A percentile compares a stretch with the other conserved stretches of the same genome.
phyloP scores from a whole-genome alignment of 1,140 invertebrate genomes.

The Ceratina japonica region DNA sequence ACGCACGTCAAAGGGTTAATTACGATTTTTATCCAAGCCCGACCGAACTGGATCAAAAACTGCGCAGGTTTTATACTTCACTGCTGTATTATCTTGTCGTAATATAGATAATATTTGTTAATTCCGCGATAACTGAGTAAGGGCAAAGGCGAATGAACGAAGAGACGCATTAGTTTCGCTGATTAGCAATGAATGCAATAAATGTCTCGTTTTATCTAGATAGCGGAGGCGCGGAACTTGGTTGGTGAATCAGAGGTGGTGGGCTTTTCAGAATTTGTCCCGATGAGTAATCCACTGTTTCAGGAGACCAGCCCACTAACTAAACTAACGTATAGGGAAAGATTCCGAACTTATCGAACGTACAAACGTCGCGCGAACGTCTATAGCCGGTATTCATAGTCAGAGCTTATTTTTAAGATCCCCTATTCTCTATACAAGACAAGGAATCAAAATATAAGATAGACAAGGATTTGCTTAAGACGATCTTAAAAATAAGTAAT shows the following conservation, averaged over 20 bases:
- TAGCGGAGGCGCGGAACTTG: not conserved
- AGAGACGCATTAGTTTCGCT: slow-evolving; percentile 22
- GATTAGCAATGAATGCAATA: not conserved
- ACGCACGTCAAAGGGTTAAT: not conserved
- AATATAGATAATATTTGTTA: too few species aligned
- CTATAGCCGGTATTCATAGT: too few species aligned
- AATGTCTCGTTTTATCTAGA: slow-evolving; percentile 16
- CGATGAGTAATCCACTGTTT: slow-evolving; percentile 37
- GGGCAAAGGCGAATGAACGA: not conserved
- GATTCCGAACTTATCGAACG: not conserved
- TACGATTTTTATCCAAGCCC: not conserved
- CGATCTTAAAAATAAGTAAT: too few species aligned
- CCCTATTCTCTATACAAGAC: too few species aligned
- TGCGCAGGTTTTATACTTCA: not conserved
- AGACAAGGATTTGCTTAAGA: too few species aligned
- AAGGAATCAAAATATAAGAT: too few species aligned
- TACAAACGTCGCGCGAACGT: not conserved
- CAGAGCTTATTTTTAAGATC: too few species aligned
- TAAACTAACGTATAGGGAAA: too few species aligned
- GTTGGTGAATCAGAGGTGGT: slow-evolving; percentile 30
- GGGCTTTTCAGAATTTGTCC: slow-evolving; percentile 18
- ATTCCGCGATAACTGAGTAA: too few species aligned
- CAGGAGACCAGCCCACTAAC: not conserved
- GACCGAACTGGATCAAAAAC: not conserved
- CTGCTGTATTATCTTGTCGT: too few species aligned